Base-by-base conservation (phyloP, 1,140 invertebrate genomes). In the Nephila pilipes region DNA sequence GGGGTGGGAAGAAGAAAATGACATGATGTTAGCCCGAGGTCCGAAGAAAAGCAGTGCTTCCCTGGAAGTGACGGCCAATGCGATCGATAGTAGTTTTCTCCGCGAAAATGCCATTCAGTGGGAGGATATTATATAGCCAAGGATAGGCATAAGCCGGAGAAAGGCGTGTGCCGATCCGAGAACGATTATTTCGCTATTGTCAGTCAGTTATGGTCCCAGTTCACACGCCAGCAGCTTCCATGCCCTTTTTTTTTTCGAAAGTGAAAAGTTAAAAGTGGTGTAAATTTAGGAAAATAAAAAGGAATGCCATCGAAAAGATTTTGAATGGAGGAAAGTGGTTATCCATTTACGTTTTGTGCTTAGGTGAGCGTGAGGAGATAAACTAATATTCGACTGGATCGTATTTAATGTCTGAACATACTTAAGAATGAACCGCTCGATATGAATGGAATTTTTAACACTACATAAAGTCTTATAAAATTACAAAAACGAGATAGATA, bases 121-220 rank as follows among this genome's bases (percentile, higher is more conserved):
- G 18, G 32, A 75, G 69, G 69, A 75, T 75, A 75, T 75, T 75
- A 36, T 60, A 18, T 14, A n/a, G 69, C 69, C 18, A 25, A 25
- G 29, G 69, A n/a, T 75, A 32, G 69, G 69, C 25, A 36, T n/a
- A n/a, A n/a, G n/a, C n/a, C n/a, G n/a, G n/a, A n/a, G n/a, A 18
- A 60, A 75, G 69, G 69, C 29, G 69, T 75, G 69, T 32, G 29
- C 29, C 29, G 29, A 16, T 75, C 14, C 14, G 25, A 29, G 29
- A 75, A 75, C 69, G 69, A 75, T 75, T 75, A 75, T 75, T 75
- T 75, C 65, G 16, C 29, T 32, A 29, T 75, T 75, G 69, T 69
- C 63, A 75, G 69, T 75, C 69, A 75, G 16, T 75, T 75, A 69
- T 29, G 69, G 16, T 29, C 65, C 32, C 65, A 14, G 25, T 75